Evolutionary conservation across 35 echinoderm and acorn worm species (phyloP).

Genomic region (Apostichopus parvimensis): DNA sequence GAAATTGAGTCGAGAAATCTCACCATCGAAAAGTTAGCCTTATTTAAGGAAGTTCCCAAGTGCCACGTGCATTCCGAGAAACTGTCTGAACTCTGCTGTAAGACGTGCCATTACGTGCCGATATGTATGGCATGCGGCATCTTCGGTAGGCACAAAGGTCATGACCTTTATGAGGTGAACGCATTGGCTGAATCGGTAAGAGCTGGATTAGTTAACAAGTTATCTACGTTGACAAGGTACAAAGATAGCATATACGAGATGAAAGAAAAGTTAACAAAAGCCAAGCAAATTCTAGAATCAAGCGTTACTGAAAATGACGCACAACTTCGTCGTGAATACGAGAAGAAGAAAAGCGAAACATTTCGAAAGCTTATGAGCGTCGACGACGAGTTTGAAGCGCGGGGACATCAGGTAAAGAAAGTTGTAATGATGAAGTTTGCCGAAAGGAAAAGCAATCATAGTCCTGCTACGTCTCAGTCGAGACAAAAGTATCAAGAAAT

Average conservation of each 20-base stretch:
- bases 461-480: not conserved
- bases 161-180: not conserved
- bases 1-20: not conserved
- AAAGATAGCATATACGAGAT: not conserved
- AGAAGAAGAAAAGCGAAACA: not conserved
- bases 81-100: not conserved
- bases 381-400: not conserved
- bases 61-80: slow-evolving; percentile 7
- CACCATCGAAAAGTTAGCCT: not conserved
- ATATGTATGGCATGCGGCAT: slow-evolving; percentile 30
- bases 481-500: not conserved
- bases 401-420: not conserved
- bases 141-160: not conserved
- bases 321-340: not conserved
- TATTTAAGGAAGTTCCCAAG: not conserved
- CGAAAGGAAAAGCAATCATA: not conserved
- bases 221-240: not conserved
- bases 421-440: not conserved
- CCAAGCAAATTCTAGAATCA: not conserved
- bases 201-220: not conserved
- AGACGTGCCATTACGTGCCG: not conserved
- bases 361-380: not conserved
- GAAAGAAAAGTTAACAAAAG: not conserved
- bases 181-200: not conserved
- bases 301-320: not conserved